Evolutionary conservation across 2,113 vertebrate genomes (phyloP), one percentile per base, ranked within the genome.

Genomic region (Poecilia latipinna): DNA sequence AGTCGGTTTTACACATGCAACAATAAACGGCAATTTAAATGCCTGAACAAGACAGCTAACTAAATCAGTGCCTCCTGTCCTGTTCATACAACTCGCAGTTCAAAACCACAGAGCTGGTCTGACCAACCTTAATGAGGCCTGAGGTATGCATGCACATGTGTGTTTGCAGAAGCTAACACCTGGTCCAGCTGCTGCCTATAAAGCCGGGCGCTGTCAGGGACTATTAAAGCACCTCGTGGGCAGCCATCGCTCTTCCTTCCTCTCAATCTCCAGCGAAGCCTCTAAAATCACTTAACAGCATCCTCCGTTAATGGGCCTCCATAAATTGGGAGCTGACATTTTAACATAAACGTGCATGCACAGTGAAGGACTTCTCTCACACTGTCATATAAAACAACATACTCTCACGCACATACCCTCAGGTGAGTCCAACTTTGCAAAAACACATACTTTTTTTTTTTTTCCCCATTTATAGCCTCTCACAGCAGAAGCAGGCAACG

Each of bases 181-280:
- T 91, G 92, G 89, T 67, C 88, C 89, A 94, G 88, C 90, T 93
- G 92, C 66, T 90, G 69, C 79, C 83, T 78, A 80, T 92, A 89
- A 92, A 92, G 75, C 74, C 64, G 72, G 73, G 29, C 54, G 28
- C 80, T 86, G 86, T 89, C 74, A 87, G 92, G 84, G 89, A 76
- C 86, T 85, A 84, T 89, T 87, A 93, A 88, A 91, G 82, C 83
- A 88, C 84, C 88, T 86, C 85, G 82, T 71, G 68, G 82, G 85
- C 84, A 39, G 82, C 78, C 80, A 89, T 79, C 33, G 85, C 89
- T 90, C 88, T 90, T 93, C 83, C 88, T 91, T 88, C 82, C 85
- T 77, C 78, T 90, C 80, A 77, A 82, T 82, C 82, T 88, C 82
- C 87, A 89, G 82, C 54, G 32, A 90, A 84, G 88, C 84, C 78